Percentiles rank a stretch among this genome's conserved stretches.
phyloP scores from a whole-genome alignment of 2,797 vertebrate species.

The Enteromius fasciolatus region DNA sequence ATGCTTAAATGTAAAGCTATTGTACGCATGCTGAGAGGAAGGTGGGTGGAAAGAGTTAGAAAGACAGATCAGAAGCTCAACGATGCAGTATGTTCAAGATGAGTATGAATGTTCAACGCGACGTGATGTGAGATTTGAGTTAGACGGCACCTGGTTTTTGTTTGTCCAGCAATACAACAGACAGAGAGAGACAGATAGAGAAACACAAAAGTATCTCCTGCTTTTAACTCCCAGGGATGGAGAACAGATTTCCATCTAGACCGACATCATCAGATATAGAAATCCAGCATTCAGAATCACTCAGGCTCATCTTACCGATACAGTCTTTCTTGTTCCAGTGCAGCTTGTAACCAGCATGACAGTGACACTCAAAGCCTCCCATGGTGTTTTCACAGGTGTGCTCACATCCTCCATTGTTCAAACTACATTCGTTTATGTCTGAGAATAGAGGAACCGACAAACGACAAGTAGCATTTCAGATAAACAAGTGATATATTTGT shows the following conservation, averaged over 20 bases:
- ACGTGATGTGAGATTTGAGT: conserved; percentile 21
- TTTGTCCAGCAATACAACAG: conserved; percentile 70
- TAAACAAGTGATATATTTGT: not conserved
- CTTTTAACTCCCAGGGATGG: conserved; percentile 75
- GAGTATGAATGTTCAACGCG: not conserved
- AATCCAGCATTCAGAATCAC: conserved; percentile 14
- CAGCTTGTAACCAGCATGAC: conserved; percentile 86
- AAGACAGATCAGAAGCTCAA: conserved; percentile 18
- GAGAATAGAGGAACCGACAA: conserved; percentile 51
- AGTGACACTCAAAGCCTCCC: conserved; percentile 90
- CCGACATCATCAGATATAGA: conserved; percentile 11
- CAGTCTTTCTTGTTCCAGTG: conserved; percentile 99
- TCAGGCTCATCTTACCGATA: conserved; percentile 84
- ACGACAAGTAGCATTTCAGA: not conserved
- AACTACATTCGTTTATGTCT: conserved; percentile 95
- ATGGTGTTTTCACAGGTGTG: conserved; percentile 88
- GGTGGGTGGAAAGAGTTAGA: conserved; percentile 35
- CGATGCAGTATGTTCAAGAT: conserved; percentile 19
- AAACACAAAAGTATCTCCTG: conserved; percentile 94
- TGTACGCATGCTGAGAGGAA: conserved; percentile 24
- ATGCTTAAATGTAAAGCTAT: conserved; percentile 76
- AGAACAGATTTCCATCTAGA: conserved; percentile 42
- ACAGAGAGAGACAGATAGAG: conserved; percentile 65
- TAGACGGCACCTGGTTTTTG: conserved; percentile 50
- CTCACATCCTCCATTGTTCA: conserved; percentile 94